These are phyloP conservation scores for Sciurus vulgaris DNA, from an alignment of 2,797 vertebrate genomes.

Conservation along the genomic window DNA sequence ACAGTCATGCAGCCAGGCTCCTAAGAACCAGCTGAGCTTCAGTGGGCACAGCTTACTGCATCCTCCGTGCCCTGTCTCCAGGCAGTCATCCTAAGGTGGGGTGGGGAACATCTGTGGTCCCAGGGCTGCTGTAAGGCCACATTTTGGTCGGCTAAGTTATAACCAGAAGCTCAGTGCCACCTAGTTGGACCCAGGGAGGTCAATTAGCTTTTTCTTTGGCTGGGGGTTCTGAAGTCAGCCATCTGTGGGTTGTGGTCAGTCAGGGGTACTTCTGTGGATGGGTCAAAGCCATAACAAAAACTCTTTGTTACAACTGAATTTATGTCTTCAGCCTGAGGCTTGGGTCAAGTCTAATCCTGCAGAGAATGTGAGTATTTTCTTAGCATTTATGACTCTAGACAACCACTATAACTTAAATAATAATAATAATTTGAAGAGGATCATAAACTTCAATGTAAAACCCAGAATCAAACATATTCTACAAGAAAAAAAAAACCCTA, in stretches of 20 bases:
- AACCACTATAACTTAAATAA: not conserved
- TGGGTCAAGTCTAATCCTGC: slow-evolving; percentile 1
- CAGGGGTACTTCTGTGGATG: not conserved
- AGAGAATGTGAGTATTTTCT: slow-evolving; percentile 25
- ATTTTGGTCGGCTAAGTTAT: not conserved
- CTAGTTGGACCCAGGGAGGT: not conserved
- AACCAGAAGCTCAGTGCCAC: not conserved
- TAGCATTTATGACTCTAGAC: slow-evolving; percentile 40
- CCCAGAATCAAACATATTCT: slow-evolving; percentile 48
- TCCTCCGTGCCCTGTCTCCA: not conserved
- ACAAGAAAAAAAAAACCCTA: not conserved
- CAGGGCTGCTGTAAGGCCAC: not conserved
- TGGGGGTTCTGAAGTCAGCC: not conserved
- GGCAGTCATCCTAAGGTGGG: not conserved
- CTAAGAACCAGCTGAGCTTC: not conserved
- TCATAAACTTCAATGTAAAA: slow-evolving; percentile 54
- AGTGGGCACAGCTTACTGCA: fast-evolving
- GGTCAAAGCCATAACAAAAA: not conserved
- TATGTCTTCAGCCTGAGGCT: slow-evolving; percentile 16
- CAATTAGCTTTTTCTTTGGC: not conserved
- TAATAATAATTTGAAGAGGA: slow-evolving; percentile 8
- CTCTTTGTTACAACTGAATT: slow-evolving; percentile 44
- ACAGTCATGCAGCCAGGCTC: not conserved
- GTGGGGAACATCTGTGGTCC: not conserved
- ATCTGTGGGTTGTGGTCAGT: slow-evolving; percentile 34